These are phyloP conservation scores for Arge pagana DNA, from an alignment of 2,888 invertebrate genomes.

Conservation along the genomic window DNA sequence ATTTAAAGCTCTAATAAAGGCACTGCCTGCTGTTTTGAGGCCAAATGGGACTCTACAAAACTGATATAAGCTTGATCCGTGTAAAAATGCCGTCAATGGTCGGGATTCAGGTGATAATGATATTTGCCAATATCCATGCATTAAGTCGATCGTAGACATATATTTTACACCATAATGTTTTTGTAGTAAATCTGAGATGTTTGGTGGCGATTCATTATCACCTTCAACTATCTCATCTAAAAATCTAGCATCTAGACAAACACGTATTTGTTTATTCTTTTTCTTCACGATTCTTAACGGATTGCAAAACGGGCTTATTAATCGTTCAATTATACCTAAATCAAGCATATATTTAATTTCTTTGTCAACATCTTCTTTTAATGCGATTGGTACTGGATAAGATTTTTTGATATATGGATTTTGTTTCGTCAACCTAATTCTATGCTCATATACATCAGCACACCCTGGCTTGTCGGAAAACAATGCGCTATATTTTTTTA, in stretches of 20 bases:
- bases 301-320: slow-evolving; percentile 35
- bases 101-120: slow-evolving; percentile 20
- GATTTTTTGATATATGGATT: slow-evolving; percentile 33
- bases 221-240: slow-evolving; percentile 37
- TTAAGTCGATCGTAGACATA: slow-evolving; percentile 30
- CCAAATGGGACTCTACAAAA: slow-evolving; percentile 40
- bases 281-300: slow-evolving; percentile 39
- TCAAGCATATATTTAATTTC: slow-evolving; percentile 34
- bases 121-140: slow-evolving; percentile 32
- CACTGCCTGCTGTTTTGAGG: slow-evolving; percentile 32
- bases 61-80: slow-evolving; percentile 28
- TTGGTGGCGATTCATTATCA: slow-evolving; percentile 33
- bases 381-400: slow-evolving; percentile 40
- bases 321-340: slow-evolving; percentile 36
- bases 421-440: slow-evolving; percentile 32
- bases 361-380: slow-evolving; percentile 32
- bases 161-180: slow-evolving; percentile 28
- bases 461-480: slow-evolving; percentile 36
- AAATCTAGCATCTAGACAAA: slow-evolving; percentile 40
- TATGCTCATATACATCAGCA: slow-evolving; percentile 35
- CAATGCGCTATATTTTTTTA: slow-evolving; percentile 18
- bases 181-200: slow-evolving; percentile 28
- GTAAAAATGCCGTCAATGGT: slow-evolving; percentile 28
- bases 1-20: slow-evolving; percentile 28
- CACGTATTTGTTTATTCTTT: slow-evolving; percentile 36